Base-by-base conservation (phyloP, 2,797 vertebrate species). In the Squalus acanthias region DNA sequence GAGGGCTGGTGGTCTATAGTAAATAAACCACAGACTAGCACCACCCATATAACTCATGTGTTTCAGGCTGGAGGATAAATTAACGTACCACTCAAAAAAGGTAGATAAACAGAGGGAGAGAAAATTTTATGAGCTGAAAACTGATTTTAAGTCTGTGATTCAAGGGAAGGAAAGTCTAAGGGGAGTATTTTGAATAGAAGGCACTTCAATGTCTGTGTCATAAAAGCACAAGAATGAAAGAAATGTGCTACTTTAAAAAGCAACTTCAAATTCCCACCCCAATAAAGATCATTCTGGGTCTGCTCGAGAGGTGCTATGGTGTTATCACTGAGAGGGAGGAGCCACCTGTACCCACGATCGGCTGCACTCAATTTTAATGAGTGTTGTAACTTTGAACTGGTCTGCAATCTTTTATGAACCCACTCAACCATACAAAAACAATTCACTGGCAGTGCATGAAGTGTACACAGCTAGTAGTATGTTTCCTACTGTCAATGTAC, bases 11-110 rank as follows among this genome's bases (percentile, higher is more conserved):
- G 65, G 24, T 24, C 91, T 46, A 93, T 93, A 20, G n/a, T 93
- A 93, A 93, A 93, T 93, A 93, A 69, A 69, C 89, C 89, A 22
- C 33, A 65, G 60, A 63, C 60, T 92, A 60, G 63, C n/a, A 92
- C 46, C 20, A 92, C 20, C 63, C 65, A 69, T 69, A 69, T 24
- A 33, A 93, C 65, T 69, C 17, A 17, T 93, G n/a, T 69, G 65
- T 69, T 93, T 69, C 39, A 67, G 63, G 20, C n/a, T 50, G 20
- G 65, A 46, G 20, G 65, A 65, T 93, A 93, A 69, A 93, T 69
- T n/a, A 93, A 67, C 10, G 26, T 10, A 93, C 20, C 91, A 69
- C 63, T 46, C 63, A 50, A 85, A 50, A 85, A 93, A 39, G 57
- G 33, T 6, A 69, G 10, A 63, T 46, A 93, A 93, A 67, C 63